A percentile compares a stretch with the other conserved stretches of the same genome.
These are phyloP conservation scores for Chrysemys picta DNA, from an alignment of 2,113 vertebrate genomes.

Conservation along the genomic window DNA sequence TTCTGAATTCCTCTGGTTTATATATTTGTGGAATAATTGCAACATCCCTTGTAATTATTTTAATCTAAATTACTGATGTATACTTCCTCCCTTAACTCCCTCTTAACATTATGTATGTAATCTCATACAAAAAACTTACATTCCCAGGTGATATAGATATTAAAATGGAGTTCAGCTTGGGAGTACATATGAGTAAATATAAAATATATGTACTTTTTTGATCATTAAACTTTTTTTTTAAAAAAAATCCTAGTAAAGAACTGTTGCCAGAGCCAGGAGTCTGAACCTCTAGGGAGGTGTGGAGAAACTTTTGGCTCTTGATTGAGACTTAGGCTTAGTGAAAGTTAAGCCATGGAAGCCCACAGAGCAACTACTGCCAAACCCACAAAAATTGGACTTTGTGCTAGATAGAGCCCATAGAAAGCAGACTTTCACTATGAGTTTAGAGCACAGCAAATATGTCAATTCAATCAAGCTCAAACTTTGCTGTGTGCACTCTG, in stretches of 20 bases:
- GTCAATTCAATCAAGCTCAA: conserved; percentile 37
- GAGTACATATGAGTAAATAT: conserved; percentile 30
- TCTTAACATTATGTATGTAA: not conserved
- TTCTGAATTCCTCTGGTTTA: not conserved
- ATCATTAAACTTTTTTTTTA: conserved; percentile 43
- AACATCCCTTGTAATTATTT: not conserved
- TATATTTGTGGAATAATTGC: conserved; percentile 7
- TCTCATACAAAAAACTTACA: not conserved
- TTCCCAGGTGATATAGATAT: not conserved
- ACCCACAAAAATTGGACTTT: conserved; percentile 50
- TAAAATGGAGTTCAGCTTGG: conserved; percentile 45
- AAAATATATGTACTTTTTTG: conserved; percentile 5
- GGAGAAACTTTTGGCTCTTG: conserved; percentile 68
- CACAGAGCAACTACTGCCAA: conserved; percentile 52
- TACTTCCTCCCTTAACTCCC: not conserved
- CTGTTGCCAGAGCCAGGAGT: conserved; percentile 50
- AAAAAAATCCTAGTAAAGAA: conserved; percentile 33
- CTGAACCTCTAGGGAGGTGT: conserved; percentile 55
- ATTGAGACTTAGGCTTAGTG: conserved; percentile 58
- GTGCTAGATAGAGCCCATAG: conserved; percentile 26
- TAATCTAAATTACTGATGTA: not conserved
- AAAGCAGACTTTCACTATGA: conserved; percentile 52
- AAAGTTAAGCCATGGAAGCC: conserved; percentile 66
- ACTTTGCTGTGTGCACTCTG: not conserved
- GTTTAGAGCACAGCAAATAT: conserved; percentile 16